Conservation (phyloP, 2,797 vertebrate genomes). For the Diceros bicornis region DNA sequence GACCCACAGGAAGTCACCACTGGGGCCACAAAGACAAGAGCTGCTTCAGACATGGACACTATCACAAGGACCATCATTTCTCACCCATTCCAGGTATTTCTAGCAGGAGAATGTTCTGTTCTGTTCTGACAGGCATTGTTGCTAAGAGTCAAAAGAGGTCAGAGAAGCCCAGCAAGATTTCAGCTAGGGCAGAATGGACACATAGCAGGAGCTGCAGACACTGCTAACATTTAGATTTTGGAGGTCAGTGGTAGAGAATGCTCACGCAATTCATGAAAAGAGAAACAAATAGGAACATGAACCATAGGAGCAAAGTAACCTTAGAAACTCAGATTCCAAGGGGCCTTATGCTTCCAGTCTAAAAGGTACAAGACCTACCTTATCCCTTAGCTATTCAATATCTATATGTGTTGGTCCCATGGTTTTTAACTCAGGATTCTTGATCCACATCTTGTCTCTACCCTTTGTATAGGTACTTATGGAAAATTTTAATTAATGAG, state of each 20-base stretch:
- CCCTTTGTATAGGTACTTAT: not conserved
- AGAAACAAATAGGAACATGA: not conserved
- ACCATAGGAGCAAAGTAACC: not conserved
- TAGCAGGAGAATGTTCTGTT: not conserved
- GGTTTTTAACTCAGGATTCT: not conserved
- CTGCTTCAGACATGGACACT: not conserved
- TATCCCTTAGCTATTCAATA: not conserved
- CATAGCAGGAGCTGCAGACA: not conserved
- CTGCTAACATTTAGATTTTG: not conserved
- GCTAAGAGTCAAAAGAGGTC: slow-evolving; percentile 42
- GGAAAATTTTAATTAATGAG: not conserved
- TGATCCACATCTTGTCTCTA: not conserved
- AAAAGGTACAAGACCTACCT: slow-evolving; percentile 1
- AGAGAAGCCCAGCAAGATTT: slow-evolving; percentile 6
- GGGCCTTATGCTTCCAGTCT: not conserved
- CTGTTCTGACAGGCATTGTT: not conserved
- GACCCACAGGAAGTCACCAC: not conserved
- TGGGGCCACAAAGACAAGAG: not conserved
- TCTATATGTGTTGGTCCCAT: not conserved
- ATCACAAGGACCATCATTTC: not conserved
- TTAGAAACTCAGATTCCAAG: slow-evolving; percentile 31
- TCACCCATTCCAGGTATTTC: slow-evolving; percentile 35
- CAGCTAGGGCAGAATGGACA: not conserved
- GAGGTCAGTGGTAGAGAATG: not conserved
- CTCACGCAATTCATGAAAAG: not conserved